A percentile compares a stretch with the other conserved stretches of the same genome.
Evolutionary conservation across 2,888 invertebrate genomes (phyloP).

Genomic region (Lycia hirtaria): DNA sequence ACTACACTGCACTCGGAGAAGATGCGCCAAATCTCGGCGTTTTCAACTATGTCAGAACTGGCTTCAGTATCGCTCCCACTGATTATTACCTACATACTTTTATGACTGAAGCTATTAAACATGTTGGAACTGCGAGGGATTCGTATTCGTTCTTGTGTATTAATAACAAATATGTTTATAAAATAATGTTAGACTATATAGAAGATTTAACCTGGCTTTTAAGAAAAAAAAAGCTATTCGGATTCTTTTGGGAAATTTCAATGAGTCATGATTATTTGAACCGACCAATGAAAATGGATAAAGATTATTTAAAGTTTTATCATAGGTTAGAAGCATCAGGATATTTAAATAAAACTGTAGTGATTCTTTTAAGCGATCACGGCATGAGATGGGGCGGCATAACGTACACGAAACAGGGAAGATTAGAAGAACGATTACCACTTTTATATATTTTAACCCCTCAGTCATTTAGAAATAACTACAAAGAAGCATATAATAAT

Average conservation of each 20-base stretch:
- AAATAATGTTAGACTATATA: constrained; percentile 90
- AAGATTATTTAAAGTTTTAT: constrained; percentile 86
- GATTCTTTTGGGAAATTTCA: constrained; percentile 93
- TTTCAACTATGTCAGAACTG: constrained; percentile 92
- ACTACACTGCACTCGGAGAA: constrained; percentile 92
- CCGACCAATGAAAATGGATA: constrained; percentile 90
- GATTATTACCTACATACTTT: constrained; percentile 94
- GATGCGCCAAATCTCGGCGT: constrained; percentile 93
- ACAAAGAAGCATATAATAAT: constrained; percentile 87
- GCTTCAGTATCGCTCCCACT: constrained; percentile 91
- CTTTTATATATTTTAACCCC: constrained; percentile 91
- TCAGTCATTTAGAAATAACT: constrained; percentile 87
- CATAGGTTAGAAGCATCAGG: constrained; percentile 76
- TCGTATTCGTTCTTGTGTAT: constrained; percentile 89
- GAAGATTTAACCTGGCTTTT: constrained; percentile 87
- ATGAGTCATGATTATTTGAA: constrained; percentile 94
- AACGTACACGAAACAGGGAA: constrained; percentile 94
- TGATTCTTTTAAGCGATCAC: constrained; percentile 94
- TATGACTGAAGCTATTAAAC: constrained; percentile 87
- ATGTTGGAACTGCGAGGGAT: constrained; percentile 87
- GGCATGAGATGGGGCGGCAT: constrained; percentile 95
- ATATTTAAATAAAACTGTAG: constrained; percentile 87
- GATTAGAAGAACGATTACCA: constrained; percentile 95
- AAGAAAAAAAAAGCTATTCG: constrained; percentile 88
- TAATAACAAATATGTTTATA: constrained; percentile 88